These are phyloP conservation scores for Mus spretus DNA, from an alignment of 2,797 vertebrate genomes.

Conservation along the genomic window DNA sequence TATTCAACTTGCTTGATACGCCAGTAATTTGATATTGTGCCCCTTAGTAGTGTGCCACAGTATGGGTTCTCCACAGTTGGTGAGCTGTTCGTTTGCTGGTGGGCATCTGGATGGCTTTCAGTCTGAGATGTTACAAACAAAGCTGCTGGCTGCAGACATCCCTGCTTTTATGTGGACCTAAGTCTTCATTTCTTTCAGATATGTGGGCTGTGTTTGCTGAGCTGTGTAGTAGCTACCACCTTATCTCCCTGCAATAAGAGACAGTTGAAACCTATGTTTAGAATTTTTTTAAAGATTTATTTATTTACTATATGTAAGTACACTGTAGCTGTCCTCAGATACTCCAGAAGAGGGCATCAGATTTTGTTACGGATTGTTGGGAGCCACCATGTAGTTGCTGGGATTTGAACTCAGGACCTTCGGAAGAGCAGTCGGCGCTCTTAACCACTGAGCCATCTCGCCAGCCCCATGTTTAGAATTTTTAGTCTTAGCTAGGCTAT, in stretches of 20 bases:
- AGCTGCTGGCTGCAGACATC: background rate
- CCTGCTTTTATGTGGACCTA: background rate
- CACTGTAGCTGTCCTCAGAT: no score
- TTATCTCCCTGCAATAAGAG: background rate
- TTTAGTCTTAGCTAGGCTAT: background rate
- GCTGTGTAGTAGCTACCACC: background rate
- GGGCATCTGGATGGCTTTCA: background rate
- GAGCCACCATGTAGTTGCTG: no score
- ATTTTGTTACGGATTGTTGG: no score
- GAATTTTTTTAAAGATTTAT: background rate
- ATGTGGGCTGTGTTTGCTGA: background rate
- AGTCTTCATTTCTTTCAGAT: background rate
- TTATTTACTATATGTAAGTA: no score
- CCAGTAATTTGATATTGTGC: background rate
- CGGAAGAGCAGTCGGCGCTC: no score
- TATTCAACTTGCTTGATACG: background rate
- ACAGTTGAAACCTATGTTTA: slow-evolving; percentile 30
- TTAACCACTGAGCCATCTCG: no score
- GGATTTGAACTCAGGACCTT: no score
- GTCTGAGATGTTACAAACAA: background rate
- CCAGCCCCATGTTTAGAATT: background rate
- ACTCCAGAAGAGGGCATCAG: no score
- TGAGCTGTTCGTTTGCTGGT: background rate
- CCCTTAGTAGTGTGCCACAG: background rate
- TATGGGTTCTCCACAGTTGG: background rate